Base-by-base conservation (phyloP, 2,797 vertebrate species). In the Acrossocheilus fasciatus region DNA sequence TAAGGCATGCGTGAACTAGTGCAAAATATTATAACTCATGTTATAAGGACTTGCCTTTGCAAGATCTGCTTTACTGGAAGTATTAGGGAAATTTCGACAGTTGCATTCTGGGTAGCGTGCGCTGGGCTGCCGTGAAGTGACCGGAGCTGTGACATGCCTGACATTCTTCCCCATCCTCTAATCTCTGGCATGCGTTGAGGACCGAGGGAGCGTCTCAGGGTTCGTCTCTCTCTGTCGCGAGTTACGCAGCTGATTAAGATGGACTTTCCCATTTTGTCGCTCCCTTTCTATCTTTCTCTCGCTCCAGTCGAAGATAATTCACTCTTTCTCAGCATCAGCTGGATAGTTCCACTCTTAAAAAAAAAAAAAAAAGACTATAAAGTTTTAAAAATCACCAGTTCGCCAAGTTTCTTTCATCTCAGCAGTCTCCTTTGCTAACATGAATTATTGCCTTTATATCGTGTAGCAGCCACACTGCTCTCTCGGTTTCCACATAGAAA, bases 201-300 rank as follows among this genome's bases (percentile, higher is more conserved):
- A 64, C n/a, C 30, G 54, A 59, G 52, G 70, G 52, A 64, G 52
- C 30, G 4, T 1, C 39, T 45, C 12, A 5, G 57, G 18, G 20
- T 2, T 34, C 10, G 54, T 8, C 39, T 9, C 9, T 18, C 15
- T 3, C 36, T 39, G 41, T 34, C 17, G 47, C 34, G 11, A 68
- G 23, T 75, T 45, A 20, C 43, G 7, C 30, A 74, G 17, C 43
- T 30, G 43, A 73, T 62, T 20, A 26, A 86, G 34, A 86, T 23
- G 10, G 43, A 47, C 45, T 86, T 78, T 17, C 68, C 54, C 20
- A 39, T 82, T 85, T 70, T 73, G 10, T 45, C n/a, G 36, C 68
- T 26, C 14, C 17, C 14, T 14, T 62, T 39, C 62, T 57, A 7
- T 54, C 7, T 8, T 10, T 17, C 15, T 30, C 43, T 81, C 4